Conservation (phyloP, 2,113 vertebrate genomes). For the Chelonoidis abingdonii region DNA sequence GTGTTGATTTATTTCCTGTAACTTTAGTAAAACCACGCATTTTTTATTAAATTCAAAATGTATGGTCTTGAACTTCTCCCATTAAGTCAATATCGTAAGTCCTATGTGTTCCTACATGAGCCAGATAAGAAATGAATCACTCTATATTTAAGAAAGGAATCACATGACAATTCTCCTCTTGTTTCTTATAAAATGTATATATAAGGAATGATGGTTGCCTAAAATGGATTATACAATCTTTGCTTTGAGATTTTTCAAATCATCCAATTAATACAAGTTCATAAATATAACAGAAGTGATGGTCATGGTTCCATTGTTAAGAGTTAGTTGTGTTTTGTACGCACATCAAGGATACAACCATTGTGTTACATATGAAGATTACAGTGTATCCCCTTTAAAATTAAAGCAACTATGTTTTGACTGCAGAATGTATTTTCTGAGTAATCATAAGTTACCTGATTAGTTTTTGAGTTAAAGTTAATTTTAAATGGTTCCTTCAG, state of each 20-base stretch:
- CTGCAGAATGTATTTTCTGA: neutral
- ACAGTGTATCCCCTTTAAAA: neutral
- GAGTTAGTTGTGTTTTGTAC: rapidly evolving
- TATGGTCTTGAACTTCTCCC: neutral
- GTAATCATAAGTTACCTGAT: neutral
- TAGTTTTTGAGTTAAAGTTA: neutral
- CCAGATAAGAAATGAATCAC: neutral
- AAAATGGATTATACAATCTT: neutral
- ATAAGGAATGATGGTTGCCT: neutral
- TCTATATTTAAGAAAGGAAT: neutral
- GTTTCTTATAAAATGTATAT: neutral
- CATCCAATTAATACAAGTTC: neutral
- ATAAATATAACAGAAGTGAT: neutral
- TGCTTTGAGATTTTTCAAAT: neutral
- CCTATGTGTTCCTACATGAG: neutral
- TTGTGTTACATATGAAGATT: neutral
- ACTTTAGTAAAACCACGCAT: neutral
- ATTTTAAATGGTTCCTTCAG: neutral
- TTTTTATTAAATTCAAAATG: neutral
- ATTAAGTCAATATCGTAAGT: neutral
- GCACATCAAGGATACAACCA: neutral
- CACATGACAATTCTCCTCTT: neutral
- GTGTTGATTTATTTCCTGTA: neutral
- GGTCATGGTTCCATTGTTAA: neutral
- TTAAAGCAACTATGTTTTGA: neutral